Conservation (phyloP, 2,888 invertebrate species). For the Lochmaea crataegi region DNA sequence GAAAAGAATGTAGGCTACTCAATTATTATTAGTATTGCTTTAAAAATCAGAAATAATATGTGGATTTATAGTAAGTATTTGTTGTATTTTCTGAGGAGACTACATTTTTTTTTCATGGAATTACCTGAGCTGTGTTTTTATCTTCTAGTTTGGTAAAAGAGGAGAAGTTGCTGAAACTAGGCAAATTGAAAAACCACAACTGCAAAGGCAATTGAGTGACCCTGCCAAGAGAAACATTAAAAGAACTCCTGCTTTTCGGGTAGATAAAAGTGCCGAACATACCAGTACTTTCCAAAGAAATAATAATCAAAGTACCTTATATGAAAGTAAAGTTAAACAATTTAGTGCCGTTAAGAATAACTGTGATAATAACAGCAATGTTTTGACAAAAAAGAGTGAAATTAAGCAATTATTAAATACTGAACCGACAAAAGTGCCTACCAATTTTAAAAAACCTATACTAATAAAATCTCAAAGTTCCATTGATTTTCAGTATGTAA, state of each 20-base stretch:
- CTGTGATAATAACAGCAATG: slow-evolving; percentile 50
- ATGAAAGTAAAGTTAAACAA: slow-evolving; percentile 57
- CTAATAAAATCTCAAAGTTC: slow-evolving; percentile 56
- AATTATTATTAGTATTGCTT: not conserved
- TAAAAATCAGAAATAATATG: not conserved
- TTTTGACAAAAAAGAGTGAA: slow-evolving; percentile 38
- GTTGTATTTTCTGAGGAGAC: not conserved
- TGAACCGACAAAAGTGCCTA: slow-evolving; percentile 26
- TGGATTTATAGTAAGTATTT: no score
- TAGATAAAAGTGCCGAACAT: slow-evolving; percentile 61
- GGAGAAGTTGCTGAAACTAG: not conserved
- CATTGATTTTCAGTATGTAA: slow-evolving; percentile 55
- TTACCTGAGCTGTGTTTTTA: slow-evolving; percentile 9
- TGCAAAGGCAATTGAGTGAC: slow-evolving; percentile 63
- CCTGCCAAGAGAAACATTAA: slow-evolving; percentile 67
- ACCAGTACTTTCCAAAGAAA: slow-evolving; percentile 48
- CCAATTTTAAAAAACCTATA: slow-evolving; percentile 43
- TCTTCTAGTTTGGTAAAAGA: slow-evolving; percentile 10
- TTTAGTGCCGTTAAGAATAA: slow-evolving; percentile 55
- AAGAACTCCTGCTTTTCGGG: slow-evolving; percentile 70
- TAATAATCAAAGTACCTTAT: slow-evolving; percentile 50
- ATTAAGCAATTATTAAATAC: slow-evolving; percentile 31
- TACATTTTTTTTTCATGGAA: not conserved
- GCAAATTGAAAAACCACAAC: slow-evolving; percentile 38
- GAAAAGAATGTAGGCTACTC: not conserved